phyloP scores from a whole-genome alignment of 2,888 invertebrate genomes.

The Cheilosia pagana region DNA sequence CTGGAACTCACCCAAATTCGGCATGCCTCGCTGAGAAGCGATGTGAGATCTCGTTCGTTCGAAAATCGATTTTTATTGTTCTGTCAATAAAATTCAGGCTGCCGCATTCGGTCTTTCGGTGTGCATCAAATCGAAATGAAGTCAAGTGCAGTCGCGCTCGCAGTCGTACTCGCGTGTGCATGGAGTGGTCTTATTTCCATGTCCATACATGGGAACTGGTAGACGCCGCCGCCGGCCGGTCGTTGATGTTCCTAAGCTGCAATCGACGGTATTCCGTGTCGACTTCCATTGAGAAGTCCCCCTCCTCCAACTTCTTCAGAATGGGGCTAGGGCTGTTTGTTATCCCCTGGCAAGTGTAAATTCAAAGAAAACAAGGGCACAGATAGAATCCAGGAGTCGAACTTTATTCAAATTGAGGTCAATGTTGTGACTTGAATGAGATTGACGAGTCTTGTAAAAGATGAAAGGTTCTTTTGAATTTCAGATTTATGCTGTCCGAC shows the following conservation, averaged over 20 bases:
- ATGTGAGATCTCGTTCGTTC: conserved; percentile 59
- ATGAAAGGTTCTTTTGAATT: conserved; percentile 74
- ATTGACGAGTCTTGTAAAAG: conserved; percentile 75
- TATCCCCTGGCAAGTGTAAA: conserved; percentile 66
- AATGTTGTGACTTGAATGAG: conserved; percentile 75
- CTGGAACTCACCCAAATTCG: conserved; percentile 58
- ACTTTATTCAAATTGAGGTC: conserved; percentile 74
- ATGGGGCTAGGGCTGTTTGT: conserved; percentile 37
- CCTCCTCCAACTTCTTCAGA: neutral
- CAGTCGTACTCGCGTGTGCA: conserved; percentile 37
- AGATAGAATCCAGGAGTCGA: conserved; percentile 43
- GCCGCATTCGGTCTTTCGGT: conserved; percentile 68
- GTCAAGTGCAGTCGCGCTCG: conserved; percentile 67
- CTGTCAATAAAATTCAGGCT: conserved; percentile 73
- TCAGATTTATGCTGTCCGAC: conserved; percentile 73
- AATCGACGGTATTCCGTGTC: conserved; percentile 43
- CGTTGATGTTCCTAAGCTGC: conserved; percentile 45
- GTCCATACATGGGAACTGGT: conserved; percentile 72
- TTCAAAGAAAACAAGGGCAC: conserved; percentile 53
- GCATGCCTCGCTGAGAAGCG: conserved; percentile 44
- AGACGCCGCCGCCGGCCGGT: conserved; percentile 57
- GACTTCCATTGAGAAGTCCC: conserved; percentile 49
- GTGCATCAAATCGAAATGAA: conserved; percentile 68
- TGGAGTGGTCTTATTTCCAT: conserved; percentile 60
- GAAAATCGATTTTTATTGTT: conserved; percentile 75